Evolutionary conservation across 1,140 invertebrate species (phyloP), one percentile per base, ranked within the genome.

Genomic region (Drosophila athabasca): DNA sequence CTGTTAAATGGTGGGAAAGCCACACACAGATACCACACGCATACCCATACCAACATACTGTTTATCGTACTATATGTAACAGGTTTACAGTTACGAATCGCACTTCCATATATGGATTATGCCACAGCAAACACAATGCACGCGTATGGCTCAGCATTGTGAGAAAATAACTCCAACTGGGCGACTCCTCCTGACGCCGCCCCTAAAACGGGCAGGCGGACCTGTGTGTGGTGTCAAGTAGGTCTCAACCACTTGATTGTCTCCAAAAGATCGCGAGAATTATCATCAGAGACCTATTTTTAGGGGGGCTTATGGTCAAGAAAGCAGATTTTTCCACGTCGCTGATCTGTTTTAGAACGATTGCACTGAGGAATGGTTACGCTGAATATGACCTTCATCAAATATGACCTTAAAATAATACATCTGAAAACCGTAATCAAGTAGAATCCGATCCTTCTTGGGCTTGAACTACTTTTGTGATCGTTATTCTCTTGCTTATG

Each of bases 51-150:
- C 22, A 58, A 59, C 44, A 48, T 3, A 3, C 29, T 31, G 29
- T 1, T 19, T 39, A 11, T 9, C 9, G 31, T 11, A 39, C 35
- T 26, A 31, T 62, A 45, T 59, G 49, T 53, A 72, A 68, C 76
- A 76, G 71, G 80, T 79, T 79, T 84, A 76, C 79, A 62, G 71
- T 83, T 83, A 82, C 79, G 64, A 77, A 59, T 66, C 57, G 62
- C 35, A 39, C 65, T 51, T 64, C 69, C 69, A 69, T 52, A 72
- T 26, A 48, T 49, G 54, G 54, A 13, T 26, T 49, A 62, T 39
- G 11, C 35, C 35, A 39, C 35, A 39, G 11, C 11, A 35, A 11
- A 11, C 31, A 11, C 31, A 39, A 39, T 11, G 4, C 7, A 35
- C 57, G 62, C 55, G 46, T 29, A 11, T 39, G 3, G 35, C 35